Evolutionary conservation across 1,140 invertebrate genomes (phyloP), one percentile per base, ranked within the genome.

Genomic region (Aphis craccivora): DNA sequence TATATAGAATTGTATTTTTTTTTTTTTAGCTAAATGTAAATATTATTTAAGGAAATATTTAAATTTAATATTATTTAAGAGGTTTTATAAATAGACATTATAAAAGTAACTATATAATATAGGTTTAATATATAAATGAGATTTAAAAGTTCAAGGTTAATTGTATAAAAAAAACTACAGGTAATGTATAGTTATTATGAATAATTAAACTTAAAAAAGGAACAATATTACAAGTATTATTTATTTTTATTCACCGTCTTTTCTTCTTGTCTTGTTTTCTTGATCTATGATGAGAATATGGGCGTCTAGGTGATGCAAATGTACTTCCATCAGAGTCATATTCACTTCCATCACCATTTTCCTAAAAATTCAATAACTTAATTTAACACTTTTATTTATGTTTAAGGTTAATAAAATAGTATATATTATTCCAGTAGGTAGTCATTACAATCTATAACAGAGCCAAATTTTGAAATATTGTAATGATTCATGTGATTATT

Each of bases 261-360:
- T 92, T 92, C 45, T 92, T 92, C 51, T 92, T 92, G n/a, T 92
- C 91, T 40, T 92, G 91, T 92, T 92, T 92, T 53, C 91, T 92
- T 53, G 91, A 48, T 84, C 91, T 92, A 23, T 92, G 91, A 30
- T 92, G 91, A 53, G 91, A 92, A 92, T 92, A 83, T 51, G 91
- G 91, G 35, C 91, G 91, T 37, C 91, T 76, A 35, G 67, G 91
- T 83, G 91, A 83, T 51, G 91, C 91, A 84, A 83, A 83, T 83
- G 91, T 83, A 92, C 91, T 92, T 14, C 91, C 91, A 92, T 92
- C 91, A 35, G 91, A 92, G 11, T 92, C 91, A 92, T 92, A 81
- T 53, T 92, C 90, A 51, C 91, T 92, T 23, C 43, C 76, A 83
- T 92, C 91, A 30, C 91, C 91, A 40, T 92, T 92, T 37, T 92